Conservation (phyloP, 2,113 vertebrate species). For the Oryzias woworae region DNA sequence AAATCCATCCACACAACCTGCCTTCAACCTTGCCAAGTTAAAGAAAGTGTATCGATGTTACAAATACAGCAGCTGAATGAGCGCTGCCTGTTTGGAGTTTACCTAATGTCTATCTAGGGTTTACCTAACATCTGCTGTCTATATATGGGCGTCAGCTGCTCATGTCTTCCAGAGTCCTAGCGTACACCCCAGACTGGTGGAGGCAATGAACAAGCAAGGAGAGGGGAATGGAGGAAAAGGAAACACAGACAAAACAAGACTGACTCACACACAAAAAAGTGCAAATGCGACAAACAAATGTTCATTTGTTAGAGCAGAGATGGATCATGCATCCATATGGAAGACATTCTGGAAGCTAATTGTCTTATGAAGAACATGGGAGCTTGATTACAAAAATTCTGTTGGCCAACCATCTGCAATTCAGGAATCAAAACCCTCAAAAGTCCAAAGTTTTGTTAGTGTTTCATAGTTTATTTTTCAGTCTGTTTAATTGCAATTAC, state of each 20-base stretch:
- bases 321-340: not conserved
- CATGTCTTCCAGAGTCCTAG: constrained; percentile 36
- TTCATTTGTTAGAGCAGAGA: constrained; percentile 16
- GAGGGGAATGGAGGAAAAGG: constrained; percentile 16
- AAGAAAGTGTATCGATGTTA: constrained; percentile 63
- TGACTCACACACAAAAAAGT: constrained; percentile 32
- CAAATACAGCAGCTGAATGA: constrained; percentile 69
- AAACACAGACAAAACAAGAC: constrained; percentile 18
- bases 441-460: too few relatives aligned
- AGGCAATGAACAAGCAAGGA: constrained; percentile 14
- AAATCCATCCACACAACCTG: constrained; percentile 44
- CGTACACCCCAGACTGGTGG: constrained; percentile 48
- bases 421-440: too few relatives aligned
- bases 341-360: not conserved
- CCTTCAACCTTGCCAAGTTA: constrained; percentile 57
- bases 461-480: too few relatives aligned
- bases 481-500: too few relatives aligned
- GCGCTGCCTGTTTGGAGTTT: constrained; percentile 69
- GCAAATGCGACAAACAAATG: constrained; percentile 10
- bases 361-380: not conserved
- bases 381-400: too few relatives aligned
- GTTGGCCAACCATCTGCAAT: too few relatives aligned
- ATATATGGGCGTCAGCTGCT: constrained; percentile 69
- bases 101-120: constrained; percentile 80
- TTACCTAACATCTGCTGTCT: constrained; percentile 82